Percentiles rank a stretch among this genome's conserved stretches.
Evolutionary conservation across 2,113 vertebrate species (phyloP).

Genomic region (Paratilapia polleni): DNA sequence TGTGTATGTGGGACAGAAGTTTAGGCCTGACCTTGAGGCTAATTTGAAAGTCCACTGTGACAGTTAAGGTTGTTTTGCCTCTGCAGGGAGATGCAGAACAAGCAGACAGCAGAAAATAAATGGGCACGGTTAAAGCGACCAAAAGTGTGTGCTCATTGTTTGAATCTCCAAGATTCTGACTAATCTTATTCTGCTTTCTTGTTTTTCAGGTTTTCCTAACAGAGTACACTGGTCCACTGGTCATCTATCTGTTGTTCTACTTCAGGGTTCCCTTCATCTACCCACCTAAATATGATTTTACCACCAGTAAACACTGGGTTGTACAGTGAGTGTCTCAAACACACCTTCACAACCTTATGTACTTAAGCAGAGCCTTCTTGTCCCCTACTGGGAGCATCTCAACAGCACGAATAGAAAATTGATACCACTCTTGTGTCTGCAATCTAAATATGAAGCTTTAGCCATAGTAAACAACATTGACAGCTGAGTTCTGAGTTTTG

Average conservation of each 20-base stretch:
- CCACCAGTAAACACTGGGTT: constrained; percentile 91
- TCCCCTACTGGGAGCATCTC: neutral
- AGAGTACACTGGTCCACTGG: constrained; percentile 88
- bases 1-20: neutral
- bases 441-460: neutral
- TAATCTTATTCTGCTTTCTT: neutral
- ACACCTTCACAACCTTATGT: neutral
- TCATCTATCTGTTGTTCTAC: constrained; percentile 93
- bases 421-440: neutral
- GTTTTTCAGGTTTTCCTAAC: constrained; percentile 89
- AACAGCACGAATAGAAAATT: neutral
- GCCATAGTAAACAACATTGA: neutral
- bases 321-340: constrained; percentile 85
- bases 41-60: neutral
- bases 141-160: neutral
- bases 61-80: neutral
- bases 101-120: neutral
- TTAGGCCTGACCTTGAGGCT: neutral
- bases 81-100: neutral
- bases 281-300: constrained; percentile 88
- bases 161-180: neutral
- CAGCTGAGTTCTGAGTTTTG: too few relatives aligned
- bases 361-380: neutral
- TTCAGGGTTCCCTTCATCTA: constrained; percentile 93
- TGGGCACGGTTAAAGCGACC: neutral